A percentile compares a stretch with the other conserved stretches of the same genome.
phyloP scores from a whole-genome alignment of 1,140 invertebrate species.

The Cherax destructor region DNA sequence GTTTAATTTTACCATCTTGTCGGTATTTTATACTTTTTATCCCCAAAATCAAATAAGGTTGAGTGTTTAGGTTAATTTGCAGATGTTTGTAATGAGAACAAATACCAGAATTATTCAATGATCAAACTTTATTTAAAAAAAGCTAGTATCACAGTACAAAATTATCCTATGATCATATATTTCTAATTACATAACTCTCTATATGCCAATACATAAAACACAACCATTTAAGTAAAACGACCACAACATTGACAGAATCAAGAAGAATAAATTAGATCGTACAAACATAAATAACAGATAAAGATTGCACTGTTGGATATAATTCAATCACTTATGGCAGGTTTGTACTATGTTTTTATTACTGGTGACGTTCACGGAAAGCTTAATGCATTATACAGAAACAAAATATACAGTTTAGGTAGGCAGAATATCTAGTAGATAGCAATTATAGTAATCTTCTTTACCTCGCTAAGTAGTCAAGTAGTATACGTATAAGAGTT shows the following conservation, averaged over 20 bases:
- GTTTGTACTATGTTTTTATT: background rate
- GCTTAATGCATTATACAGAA: background rate
- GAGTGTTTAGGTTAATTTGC: too few relatives aligned
- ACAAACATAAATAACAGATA: background rate
- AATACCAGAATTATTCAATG: background rate
- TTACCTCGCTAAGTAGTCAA: too few relatives aligned
- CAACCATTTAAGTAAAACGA: background rate
- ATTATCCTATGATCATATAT: conserved; percentile 5
- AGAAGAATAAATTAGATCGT: background rate
- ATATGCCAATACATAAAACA: background rate
- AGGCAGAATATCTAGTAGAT: too few relatives aligned
- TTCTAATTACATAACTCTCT: background rate
- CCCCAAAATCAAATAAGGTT: too few relatives aligned
- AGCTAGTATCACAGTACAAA: conserved; percentile 42
- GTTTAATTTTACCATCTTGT: too few relatives aligned
- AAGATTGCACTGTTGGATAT: background rate
- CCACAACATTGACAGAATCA: too few relatives aligned
- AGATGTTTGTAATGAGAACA: too few relatives aligned
- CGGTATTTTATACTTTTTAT: too few relatives aligned
- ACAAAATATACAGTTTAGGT: background rate
- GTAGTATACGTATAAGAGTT: too few relatives aligned
- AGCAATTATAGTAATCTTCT: too few relatives aligned
- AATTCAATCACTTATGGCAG: background rate
- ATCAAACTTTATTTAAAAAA: conserved; percentile 8
- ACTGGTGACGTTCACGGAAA: background rate